Percentiles rank a stretch among this genome's conserved stretches.
Conservation (phyloP, 2,113 vertebrate species). For the Psittacara wagleri region DNA sequence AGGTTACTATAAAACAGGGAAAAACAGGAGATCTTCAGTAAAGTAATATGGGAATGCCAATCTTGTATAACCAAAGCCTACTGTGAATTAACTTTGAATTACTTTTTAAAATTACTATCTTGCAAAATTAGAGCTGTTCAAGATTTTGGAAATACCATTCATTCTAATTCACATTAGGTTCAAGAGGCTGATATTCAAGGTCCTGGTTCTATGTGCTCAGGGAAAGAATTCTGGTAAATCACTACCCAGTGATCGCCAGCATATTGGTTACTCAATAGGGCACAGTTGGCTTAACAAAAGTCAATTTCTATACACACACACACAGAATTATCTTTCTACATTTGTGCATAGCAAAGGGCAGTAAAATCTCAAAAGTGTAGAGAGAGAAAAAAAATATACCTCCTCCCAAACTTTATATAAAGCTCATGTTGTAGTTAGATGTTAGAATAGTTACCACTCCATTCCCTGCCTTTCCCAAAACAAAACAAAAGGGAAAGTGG, state of each 20-base stretch:
- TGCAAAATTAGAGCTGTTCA: neutral
- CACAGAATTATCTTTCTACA: neutral
- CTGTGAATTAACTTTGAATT: neutral
- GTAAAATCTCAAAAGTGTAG: neutral
- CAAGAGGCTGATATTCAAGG: neutral
- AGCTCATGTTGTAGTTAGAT: neutral
- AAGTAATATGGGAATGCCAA: neutral
- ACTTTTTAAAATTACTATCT: neutral
- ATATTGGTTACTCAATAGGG: neutral
- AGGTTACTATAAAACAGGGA: neutral
- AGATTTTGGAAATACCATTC: neutral
- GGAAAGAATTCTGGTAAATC: neutral
- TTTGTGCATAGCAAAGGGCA: neutral
- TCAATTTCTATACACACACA: neutral
- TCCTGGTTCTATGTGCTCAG: neutral
- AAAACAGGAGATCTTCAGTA: neutral
- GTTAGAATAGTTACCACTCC: neutral
- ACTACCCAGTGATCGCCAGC: accelerated
- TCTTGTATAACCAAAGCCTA: neutral
- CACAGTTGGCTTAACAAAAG: accelerated
- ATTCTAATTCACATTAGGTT: neutral
- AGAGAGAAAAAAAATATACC: neutral
- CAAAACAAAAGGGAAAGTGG: neutral
- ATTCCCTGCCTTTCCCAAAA: neutral
- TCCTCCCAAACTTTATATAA: neutral